These are phyloP conservation scores for Mamestra brassicae DNA, from an alignment of 2,888 invertebrate genomes.

Conservation along the genomic window DNA sequence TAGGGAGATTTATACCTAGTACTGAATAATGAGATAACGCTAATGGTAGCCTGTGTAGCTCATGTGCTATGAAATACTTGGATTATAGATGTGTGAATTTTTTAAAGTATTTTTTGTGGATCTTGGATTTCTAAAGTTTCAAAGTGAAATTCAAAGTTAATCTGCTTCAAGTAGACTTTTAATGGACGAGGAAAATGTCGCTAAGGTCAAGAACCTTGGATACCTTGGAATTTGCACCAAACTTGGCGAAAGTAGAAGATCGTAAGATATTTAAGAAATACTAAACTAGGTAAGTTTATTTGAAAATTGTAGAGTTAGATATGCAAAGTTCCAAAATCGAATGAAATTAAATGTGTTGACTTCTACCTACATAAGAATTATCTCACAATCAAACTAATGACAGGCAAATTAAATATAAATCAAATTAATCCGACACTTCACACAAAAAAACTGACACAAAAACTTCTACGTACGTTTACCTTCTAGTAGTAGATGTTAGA, in stretches of 20 bases:
- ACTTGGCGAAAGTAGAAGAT: neutral
- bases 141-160: neutral
- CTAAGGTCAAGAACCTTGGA: neutral
- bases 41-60: conserved; percentile 79
- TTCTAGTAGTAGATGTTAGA: neutral
- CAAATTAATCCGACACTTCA: conserved; percentile 36
- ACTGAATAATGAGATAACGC: conserved; percentile 87
- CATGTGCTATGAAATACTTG: conserved; percentile 47
- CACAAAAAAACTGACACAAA: conserved; percentile 2
- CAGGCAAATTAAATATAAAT: conserved; percentile 44
- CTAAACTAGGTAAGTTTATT: too few relatives aligned
- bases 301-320: too few relatives aligned
- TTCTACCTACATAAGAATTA: conserved; percentile 16
- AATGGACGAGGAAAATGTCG: neutral
- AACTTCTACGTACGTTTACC: neutral
- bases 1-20: conserved; percentile 88
- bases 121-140: neutral
- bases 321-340: neutral
- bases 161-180: neutral
- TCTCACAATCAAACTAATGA: conserved; percentile 28
- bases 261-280: too few relatives aligned
- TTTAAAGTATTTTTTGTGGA: neutral
- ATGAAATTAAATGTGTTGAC: conserved; percentile 3
- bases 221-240: neutral
- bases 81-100: conserved; percentile 26